Percentiles rank a stretch among this genome's conserved stretches.
Evolutionary conservation across 2,797 vertebrate species (phyloP).

Genomic region (Premnoplex brunnescens): DNA sequence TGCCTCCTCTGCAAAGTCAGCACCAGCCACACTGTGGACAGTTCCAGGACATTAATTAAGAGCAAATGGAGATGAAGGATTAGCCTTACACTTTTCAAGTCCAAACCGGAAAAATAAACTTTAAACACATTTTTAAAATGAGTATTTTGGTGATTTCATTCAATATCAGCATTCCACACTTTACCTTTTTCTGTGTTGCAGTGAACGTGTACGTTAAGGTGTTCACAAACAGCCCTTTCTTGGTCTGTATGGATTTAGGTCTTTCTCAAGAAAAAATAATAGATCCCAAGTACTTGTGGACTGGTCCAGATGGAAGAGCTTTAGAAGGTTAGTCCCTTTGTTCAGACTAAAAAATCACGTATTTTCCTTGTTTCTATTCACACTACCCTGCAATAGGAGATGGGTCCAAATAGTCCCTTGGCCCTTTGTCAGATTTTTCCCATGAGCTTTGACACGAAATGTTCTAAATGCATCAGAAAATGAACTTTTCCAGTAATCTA

Average conservation of each 20-base stretch:
- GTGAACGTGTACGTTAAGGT: conserved; percentile 76
- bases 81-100: background rate
- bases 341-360: background rate
- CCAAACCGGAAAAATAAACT: background rate
- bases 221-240: conserved; percentile 66
- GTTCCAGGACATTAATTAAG: background rate
- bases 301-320: conserved; percentile 72
- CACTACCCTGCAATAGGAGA: background rate
- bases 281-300: conserved; percentile 75
- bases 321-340: conserved; percentile 68
- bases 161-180: background rate
- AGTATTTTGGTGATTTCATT: background rate
- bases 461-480: background rate
- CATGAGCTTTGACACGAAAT: background rate
- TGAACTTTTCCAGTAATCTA: background rate
- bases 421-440: background rate
- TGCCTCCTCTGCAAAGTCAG: background rate
- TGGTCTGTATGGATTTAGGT: conserved; percentile 74
- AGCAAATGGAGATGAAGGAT: background rate
- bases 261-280: conserved; percentile 67
- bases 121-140: fast-evolving
- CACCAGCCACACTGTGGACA: background rate
- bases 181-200: conserved; percentile 39
- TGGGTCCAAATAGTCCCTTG: background rate
- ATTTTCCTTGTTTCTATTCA: background rate